Conservation (phyloP, 2,113 vertebrate genomes). For the Dasypus novemcinctus region DNA sequence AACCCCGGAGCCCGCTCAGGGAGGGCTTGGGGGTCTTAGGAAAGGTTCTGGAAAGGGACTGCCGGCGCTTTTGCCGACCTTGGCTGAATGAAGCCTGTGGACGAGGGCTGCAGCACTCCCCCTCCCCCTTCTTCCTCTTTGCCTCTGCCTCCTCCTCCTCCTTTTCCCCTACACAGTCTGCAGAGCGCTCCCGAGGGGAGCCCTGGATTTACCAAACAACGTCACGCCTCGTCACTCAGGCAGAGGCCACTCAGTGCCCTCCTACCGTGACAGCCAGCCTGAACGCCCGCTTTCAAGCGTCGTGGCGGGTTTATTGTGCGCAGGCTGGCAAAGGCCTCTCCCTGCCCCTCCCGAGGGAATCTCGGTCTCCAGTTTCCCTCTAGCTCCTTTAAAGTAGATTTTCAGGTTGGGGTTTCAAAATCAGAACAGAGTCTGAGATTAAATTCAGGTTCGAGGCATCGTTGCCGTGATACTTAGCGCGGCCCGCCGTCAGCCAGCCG, state of each 20-base stretch:
- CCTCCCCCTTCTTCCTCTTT: not conserved
- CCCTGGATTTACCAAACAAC: not conserved
- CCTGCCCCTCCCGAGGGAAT: not conserved
- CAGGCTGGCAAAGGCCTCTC: too few species aligned
- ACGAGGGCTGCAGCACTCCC: not conserved
- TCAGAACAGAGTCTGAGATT: not conserved
- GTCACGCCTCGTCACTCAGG: not conserved
- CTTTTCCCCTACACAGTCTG: not conserved
- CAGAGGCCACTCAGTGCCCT: not conserved
- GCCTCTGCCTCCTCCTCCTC: not conserved
- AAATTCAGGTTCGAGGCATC: not conserved
- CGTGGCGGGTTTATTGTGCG: too few species aligned
- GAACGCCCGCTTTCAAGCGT: too few species aligned
- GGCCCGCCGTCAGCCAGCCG: not conserved
- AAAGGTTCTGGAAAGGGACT: not conserved
- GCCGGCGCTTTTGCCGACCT: not conserved
- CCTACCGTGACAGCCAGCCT: too few species aligned
- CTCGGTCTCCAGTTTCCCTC: not conserved
- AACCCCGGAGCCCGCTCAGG: not conserved
- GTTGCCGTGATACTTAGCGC: not conserved
- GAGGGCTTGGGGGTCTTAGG: not conserved
- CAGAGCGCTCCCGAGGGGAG: not conserved
- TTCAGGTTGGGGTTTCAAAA: not conserved
- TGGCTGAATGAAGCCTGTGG: not conserved
- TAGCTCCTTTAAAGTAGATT: not conserved